Conservation (phyloP, 2,888 invertebrate genomes). For the Prosapia bicincta region DNA sequence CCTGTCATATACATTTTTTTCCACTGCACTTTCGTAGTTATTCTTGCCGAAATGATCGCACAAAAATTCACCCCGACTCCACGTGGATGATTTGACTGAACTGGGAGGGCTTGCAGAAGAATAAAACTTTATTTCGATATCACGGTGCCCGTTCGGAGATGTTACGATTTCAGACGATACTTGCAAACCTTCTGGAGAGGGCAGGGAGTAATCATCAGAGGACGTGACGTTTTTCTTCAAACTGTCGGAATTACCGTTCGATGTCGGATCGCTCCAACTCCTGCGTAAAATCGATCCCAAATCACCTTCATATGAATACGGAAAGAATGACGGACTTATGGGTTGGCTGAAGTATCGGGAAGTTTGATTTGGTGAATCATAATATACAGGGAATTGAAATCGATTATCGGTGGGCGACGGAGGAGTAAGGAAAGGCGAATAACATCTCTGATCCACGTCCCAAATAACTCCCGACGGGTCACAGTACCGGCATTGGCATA, state of each 20-base stretch:
- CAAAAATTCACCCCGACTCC: not conserved
- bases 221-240: conserved; percentile 42
- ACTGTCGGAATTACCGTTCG: conserved; percentile 41
- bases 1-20: not conserved
- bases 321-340: conserved; percentile 44
- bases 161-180: conserved; percentile 76
- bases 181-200: conserved; percentile 53
- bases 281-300: conserved; percentile 50
- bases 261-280: conserved; percentile 63
- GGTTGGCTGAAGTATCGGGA: conserved; percentile 15
- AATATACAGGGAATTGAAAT: conserved; percentile 28
- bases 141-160: conserved; percentile 71
- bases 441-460: conserved; percentile 62
- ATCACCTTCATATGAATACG: conserved; percentile 42
- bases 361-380: conserved; percentile 23
- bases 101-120: conserved; percentile 53
- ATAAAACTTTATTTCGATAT: conserved; percentile 75
- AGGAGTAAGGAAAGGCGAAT: conserved; percentile 53
- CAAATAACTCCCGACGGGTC: conserved; percentile 72
- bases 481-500: conserved; percentile 72
- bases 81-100: conserved; percentile 11
- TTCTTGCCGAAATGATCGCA: not conserved
- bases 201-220: conserved; percentile 12
- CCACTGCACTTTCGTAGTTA: not conserved
- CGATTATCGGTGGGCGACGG: conserved; percentile 43